These are phyloP conservation scores for Irena cyanogastra DNA, from an alignment of 2,113 vertebrate species.

Conservation along the genomic window DNA sequence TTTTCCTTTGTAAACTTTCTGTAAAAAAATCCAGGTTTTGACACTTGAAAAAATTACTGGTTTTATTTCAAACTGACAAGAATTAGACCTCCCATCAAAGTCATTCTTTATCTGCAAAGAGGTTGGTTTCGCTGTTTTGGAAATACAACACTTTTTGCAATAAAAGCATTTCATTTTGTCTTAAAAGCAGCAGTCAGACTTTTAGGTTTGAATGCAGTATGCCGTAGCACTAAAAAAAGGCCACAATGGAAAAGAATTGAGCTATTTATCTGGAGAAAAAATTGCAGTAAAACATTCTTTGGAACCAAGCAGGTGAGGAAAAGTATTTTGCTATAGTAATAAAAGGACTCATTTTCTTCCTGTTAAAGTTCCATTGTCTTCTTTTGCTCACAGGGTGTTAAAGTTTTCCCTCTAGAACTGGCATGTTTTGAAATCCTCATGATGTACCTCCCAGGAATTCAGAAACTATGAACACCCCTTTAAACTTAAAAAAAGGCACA, in stretches of 20 bases:
- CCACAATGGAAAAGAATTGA: neutral
- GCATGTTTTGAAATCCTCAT: neutral
- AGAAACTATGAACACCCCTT: neutral
- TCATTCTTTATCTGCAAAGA: neutral
- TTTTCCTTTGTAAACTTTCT: neutral
- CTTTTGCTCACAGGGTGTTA: neutral
- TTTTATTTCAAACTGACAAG: neutral
- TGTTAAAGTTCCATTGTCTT: neutral
- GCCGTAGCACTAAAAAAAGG: neutral
- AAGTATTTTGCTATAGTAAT: neutral
- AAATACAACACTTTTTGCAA: neutral
- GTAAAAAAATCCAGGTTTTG: neutral
- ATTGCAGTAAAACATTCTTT: neutral
- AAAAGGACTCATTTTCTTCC: neutral
- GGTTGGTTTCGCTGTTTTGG: neutral
- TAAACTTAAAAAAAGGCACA: neutral
- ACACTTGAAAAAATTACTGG: neutral
- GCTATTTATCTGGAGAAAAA: neutral
- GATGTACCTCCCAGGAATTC: neutral
- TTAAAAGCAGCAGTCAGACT: constrained; percentile 3
- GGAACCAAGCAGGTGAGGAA: neutral
- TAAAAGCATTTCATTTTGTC: neutral
- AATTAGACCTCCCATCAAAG: neutral
- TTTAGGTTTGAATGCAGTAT: neutral
- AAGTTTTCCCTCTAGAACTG: neutral